Conservation (phyloP, 2,113 vertebrate species). For the Saguinus imperator region DNA sequence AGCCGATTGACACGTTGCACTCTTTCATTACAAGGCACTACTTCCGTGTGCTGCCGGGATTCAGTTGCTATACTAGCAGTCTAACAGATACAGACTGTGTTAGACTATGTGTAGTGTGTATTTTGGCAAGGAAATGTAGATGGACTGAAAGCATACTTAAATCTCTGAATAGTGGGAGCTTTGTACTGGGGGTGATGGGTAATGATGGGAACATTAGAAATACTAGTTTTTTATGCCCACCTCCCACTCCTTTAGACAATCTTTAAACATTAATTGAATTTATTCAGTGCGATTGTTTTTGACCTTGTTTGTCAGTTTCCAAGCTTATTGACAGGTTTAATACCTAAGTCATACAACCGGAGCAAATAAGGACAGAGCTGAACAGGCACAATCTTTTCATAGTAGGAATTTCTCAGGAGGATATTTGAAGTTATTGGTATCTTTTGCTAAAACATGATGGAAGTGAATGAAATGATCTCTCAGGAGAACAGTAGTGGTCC, state of each 20-base stretch:
- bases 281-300: neutral
- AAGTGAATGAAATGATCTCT: neutral
- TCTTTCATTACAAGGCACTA: neutral
- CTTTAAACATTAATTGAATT: neutral
- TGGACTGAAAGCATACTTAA: neutral
- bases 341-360: neutral
- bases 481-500: neutral
- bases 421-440: neutral
- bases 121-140: neutral
- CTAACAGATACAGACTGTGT: constrained; percentile 12
- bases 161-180: constrained; percentile 3
- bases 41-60: constrained; percentile 68
- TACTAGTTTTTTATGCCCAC: neutral
- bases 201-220: neutral
- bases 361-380: neutral
- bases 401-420: neutral
- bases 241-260: neutral
- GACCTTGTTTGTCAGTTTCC: neutral
- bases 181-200: constrained; percentile 3
- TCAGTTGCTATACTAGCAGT: neutral
- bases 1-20: constrained; percentile 76
- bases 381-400: neutral
- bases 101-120: neutral
- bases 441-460: neutral
- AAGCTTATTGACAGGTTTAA: neutral